Evolutionary conservation across 2,888 invertebrate species (phyloP), one percentile per base, ranked within the genome.

Genomic region (Chesias legatella): DNA sequence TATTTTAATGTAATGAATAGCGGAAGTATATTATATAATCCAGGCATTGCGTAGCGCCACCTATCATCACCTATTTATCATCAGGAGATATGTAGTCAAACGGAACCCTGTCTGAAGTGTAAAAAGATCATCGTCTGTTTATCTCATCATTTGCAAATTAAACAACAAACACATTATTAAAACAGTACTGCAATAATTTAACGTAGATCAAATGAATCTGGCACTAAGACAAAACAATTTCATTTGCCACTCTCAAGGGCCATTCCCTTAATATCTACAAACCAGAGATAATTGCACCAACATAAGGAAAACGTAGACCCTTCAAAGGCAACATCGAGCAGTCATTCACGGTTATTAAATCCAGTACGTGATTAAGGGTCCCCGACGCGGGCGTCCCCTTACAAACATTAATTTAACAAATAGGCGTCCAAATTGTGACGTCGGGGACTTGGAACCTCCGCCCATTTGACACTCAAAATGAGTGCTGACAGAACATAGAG

Each of bases 391-490:
- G 41, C 37, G 43, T 39, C 48, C 54, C 54, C 57, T 56, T 38
- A 34, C 43, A 40, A 41, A 34, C 46, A 48, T 64, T 66, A 67
- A 71, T 67, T 68, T 72, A 63, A 66, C 66, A 70, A 74, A 72
- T 67, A 56, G 67, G 59, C 67, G 65, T 62, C 46, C 58, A 63
- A 73, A 71, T 67, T 67, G 65, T 66, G 63, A 49, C 56, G 45
- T 50, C 61, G 60, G 39, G 56, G 56, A 45, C 70, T 73, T 52
- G 9, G 43, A 58, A 46, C 54, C 72, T 59, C 73, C 75, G 74
- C 77, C 78, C 69, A 67, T 57, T 51, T 46, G 40, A 48, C 53
- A 53, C 48, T 43, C 48, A 27, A 33, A 55, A 38, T 48, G 34
- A 37, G 33, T 39, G 43, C 52, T 50, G 43, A 17, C n/a, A n/a